A percentile compares a stretch with the other conserved stretches of the same genome.
phyloP scores from a whole-genome alignment of 2,888 invertebrate species.

The Sphaerophoria taeniata region DNA sequence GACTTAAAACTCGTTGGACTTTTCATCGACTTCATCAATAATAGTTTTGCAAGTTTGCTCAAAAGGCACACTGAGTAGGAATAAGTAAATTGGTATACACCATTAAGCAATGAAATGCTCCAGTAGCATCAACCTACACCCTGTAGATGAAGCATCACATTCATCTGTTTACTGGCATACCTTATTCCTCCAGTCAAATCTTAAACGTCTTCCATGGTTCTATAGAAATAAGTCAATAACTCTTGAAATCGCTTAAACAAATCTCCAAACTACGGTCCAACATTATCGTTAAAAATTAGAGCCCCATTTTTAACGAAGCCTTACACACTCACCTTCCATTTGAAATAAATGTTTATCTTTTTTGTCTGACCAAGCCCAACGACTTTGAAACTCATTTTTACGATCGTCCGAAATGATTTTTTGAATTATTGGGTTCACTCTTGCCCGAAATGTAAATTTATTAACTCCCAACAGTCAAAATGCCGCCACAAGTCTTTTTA shows the following conservation, averaged over 20 bases:
- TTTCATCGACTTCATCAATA: too few species aligned
- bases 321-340: neutral
- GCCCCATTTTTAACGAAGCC: constrained; percentile 43
- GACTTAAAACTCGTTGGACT: too few species aligned
- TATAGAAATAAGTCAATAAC: neutral
- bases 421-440: constrained; percentile 60
- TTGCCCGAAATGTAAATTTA: constrained; percentile 57
- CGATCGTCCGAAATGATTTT: constrained; percentile 52
- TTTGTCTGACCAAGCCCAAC: constrained; percentile 19
- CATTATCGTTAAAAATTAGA: constrained; percentile 61
- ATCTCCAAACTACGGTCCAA: constrained; percentile 42
- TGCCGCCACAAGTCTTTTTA: neutral
- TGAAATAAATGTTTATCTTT: neutral
- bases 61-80: too few species aligned
- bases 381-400: constrained; percentile 29
- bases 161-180: too few species aligned
- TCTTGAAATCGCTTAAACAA: constrained; percentile 23
- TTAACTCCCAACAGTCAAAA: constrained; percentile 41
- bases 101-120: too few species aligned
- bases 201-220: too few species aligned
- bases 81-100: too few species aligned
- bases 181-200: too few species aligned
- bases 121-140: too few species aligned
- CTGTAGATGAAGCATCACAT: too few species aligned
- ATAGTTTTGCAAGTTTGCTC: too few species aligned